These are phyloP conservation scores for Charanyca ferruginea DNA, from an alignment of 2,888 invertebrate species.

Conservation along the genomic window DNA sequence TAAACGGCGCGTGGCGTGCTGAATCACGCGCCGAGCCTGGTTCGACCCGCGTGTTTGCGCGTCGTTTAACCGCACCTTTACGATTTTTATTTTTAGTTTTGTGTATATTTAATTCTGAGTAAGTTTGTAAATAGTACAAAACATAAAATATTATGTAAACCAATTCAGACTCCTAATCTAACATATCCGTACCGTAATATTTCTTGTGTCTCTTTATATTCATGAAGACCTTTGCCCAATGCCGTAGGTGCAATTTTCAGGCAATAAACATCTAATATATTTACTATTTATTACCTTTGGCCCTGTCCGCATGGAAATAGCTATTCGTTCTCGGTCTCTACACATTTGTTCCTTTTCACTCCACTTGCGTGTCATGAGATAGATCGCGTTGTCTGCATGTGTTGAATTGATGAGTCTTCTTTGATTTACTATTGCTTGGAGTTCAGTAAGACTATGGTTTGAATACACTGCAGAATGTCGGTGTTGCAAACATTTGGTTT, in stretches of 20 bases:
- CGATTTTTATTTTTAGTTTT: no score
- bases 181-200: background rate
- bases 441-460: background rate
- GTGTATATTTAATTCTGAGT: no score
- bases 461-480: no score
- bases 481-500: no score
- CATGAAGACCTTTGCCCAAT: slow-evolving; percentile 16
- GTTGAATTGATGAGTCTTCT: slow-evolving; percentile 4
- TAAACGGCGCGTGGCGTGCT: no score
- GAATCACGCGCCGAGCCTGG: no score
- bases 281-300: slow-evolving; percentile 8
- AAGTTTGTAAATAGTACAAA: no score
- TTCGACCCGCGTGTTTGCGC: no score
- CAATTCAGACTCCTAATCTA: no score
- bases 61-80: no score
- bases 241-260: slow-evolving; percentile 17
- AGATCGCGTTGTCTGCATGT: background rate
- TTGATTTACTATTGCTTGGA: slow-evolving; percentile 10
- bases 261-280: slow-evolving; percentile 9
- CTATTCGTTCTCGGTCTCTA: slow-evolving; percentile 9
- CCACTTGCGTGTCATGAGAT: background rate
- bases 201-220: slow-evolving; percentile 26
- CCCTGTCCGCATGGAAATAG: slow-evolving; percentile 19
- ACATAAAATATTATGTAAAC: no score
- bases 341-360: slow-evolving; percentile 20